Evolutionary conservation across 1,140 invertebrate species (phyloP), one percentile per base, ranked within the genome.

Genomic region (Drosophila prosaltans): DNA sequence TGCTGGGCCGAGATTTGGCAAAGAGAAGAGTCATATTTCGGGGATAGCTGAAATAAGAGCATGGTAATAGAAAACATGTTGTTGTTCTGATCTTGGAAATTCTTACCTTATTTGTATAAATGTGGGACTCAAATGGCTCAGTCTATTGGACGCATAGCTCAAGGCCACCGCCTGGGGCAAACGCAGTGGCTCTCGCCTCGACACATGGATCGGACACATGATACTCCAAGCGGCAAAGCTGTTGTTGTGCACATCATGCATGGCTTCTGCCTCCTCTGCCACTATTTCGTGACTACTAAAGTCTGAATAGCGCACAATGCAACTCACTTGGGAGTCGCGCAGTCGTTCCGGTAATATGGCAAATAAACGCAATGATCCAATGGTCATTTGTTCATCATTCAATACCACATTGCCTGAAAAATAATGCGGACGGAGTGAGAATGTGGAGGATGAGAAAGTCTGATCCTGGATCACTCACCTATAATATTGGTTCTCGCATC

Each of bases 201-300:
- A 41, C 36, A 80, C 72, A 1, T 82, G 78, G 48, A 92, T 21
- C 2, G 91, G 91, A 65, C 91, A 92, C 77, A 91, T 81, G 11
- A 92, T 79, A 58, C 81, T 91, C 80, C 82, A 92, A 0, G 83
- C 86, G 0, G 91, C 85, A 61, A 91, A 92, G 10, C 65, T 84
- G 2, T 83, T 74, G 43, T 92, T 91, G 75, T 91, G 77, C 28
- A 91, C 83, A 8, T 92, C 91, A 30, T 85, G 85, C 80, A 92
- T 78, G 9, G 85, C 76, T 0, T 58, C 70, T 10, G 84, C 82
- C 70, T 83, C 81, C 64, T 78, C 78, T 5, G 91, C 83, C 36
- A 74, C 59, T 9, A 91, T 81, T 41, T 86, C 81, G 7, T 71
- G 65, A 24, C 81, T 76, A 2, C 64, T 72, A 4, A 83, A 91